These are phyloP conservation scores for Trichacis sp. DNA, from an alignment of 2,888 invertebrate genomes.

Conservation along the genomic window DNA sequence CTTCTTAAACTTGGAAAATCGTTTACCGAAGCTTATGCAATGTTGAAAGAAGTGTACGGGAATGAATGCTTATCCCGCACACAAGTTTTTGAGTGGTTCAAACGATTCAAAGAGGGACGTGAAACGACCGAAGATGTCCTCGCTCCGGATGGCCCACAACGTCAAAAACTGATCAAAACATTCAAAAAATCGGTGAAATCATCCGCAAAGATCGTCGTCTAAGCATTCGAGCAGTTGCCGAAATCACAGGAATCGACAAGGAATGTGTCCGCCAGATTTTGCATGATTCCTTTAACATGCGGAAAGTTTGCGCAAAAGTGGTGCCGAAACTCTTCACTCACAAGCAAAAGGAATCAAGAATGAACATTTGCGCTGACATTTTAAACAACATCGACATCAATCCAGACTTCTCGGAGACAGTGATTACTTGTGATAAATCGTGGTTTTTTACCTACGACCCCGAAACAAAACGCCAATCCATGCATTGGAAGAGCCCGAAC, in stretches of 20 bases:
- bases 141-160: constrained; percentile 36
- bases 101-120: constrained; percentile 36
- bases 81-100: constrained; percentile 35
- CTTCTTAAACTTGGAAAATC: constrained; percentile 29
- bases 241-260: constrained; percentile 26
- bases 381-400: too few relatives aligned
- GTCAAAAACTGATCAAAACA: constrained; percentile 17
- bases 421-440: too few relatives aligned
- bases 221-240: constrained; percentile 28
- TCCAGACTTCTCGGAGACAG: too few relatives aligned
- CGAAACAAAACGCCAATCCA: too few relatives aligned
- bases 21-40: constrained; percentile 25
- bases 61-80: constrained; percentile 30
- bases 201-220: constrained; percentile 22
- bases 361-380: too few relatives aligned
- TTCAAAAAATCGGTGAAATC: constrained; percentile 20
- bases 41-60: constrained; percentile 35
- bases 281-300: constrained; percentile 35
- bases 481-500: too few relatives aligned
- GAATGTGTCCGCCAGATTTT: constrained; percentile 35
- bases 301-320: constrained; percentile 23
- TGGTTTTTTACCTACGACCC: too few relatives aligned
- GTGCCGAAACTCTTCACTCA: too few relatives aligned
- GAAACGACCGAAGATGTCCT: constrained; percentile 41
- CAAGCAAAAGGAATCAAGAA: too few relatives aligned